These are phyloP conservation scores for Nematostella vectensis DNA, from an alignment of 92 coral and sea anemone species.

Conservation along the genomic window DNA sequence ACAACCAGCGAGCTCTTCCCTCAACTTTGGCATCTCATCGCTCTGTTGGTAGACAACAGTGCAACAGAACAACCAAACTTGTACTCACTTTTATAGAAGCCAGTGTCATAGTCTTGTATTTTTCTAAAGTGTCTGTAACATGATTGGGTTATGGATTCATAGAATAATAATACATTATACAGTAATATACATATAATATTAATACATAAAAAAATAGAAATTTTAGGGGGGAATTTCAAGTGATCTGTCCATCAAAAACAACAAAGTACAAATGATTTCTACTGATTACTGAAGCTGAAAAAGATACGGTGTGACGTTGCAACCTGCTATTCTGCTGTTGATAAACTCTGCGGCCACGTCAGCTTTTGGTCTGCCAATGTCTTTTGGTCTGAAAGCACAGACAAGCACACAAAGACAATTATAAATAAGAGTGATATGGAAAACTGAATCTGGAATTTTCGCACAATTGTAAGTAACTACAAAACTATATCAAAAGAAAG, in stretches of 20 bases:
- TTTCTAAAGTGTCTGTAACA: conserved; percentile 71
- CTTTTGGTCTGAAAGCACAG: conserved; percentile 62
- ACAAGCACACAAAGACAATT: not conserved
- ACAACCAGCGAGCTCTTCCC: too few relatives aligned
- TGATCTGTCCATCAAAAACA: too few relatives aligned
- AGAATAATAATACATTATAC: too few relatives aligned
- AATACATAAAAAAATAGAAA: too few relatives aligned
- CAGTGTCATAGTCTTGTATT: conserved; percentile 88
- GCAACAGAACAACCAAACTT: not conserved
- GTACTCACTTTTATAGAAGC: conserved; percentile 80
- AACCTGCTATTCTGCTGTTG: conserved; percentile 78
- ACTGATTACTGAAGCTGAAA: not conserved
- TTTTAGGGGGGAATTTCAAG: too few relatives aligned
- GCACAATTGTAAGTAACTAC: not conserved
- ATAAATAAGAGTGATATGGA: not conserved
- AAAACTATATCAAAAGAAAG: not conserved
- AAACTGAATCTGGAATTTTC: not conserved
- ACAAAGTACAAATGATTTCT: too few relatives aligned
- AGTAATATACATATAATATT: too few relatives aligned
- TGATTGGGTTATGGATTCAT: not conserved
- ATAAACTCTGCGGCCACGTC: conserved; percentile 86
- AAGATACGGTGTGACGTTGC: conserved; percentile 94
- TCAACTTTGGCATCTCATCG: too few relatives aligned
- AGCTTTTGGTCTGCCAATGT: conserved; percentile 88
- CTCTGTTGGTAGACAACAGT: too few relatives aligned